phyloP scores from a whole-genome alignment of 2,797 vertebrate species.

The Myotis pilosus region DNA sequence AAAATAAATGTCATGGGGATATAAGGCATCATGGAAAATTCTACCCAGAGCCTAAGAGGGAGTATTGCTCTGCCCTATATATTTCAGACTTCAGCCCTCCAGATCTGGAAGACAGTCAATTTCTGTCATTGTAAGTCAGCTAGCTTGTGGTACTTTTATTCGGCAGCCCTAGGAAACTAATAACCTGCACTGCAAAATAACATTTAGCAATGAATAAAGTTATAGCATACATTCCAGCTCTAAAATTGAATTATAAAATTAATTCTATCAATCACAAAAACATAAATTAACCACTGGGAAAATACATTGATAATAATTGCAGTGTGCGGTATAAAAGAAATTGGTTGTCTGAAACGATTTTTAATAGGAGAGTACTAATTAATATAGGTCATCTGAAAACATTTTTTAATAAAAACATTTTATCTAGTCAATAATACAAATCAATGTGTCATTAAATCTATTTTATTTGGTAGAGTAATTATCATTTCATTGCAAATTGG shows the following conservation, averaged over 20 bases:
- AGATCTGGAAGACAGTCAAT: background rate
- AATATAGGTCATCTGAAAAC: background rate
- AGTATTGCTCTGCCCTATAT: background rate
- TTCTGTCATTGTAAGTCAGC: background rate
- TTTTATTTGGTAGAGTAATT: constrained; percentile 31
- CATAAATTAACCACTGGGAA: background rate
- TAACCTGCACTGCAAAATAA: background rate
- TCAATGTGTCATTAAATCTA: background rate
- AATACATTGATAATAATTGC: background rate
- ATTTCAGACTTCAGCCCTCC: background rate
- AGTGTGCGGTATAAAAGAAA: background rate
- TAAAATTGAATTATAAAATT: constrained; percentile 8
- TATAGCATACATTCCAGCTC: background rate
- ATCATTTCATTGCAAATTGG: background rate
- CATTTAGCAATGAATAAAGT: background rate
- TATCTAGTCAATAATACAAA: background rate
- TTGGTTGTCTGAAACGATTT: background rate
- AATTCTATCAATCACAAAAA: background rate
- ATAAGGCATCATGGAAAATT: background rate
- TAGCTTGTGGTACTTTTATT: background rate
- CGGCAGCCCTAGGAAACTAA: background rate
- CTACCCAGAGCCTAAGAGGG: background rate
- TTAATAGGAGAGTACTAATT: background rate
- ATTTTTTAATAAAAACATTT: constrained; percentile 38
- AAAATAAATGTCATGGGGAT: background rate